phyloP scores from a whole-genome alignment of 2,113 vertebrate genomes.

The Channa maculata region DNA sequence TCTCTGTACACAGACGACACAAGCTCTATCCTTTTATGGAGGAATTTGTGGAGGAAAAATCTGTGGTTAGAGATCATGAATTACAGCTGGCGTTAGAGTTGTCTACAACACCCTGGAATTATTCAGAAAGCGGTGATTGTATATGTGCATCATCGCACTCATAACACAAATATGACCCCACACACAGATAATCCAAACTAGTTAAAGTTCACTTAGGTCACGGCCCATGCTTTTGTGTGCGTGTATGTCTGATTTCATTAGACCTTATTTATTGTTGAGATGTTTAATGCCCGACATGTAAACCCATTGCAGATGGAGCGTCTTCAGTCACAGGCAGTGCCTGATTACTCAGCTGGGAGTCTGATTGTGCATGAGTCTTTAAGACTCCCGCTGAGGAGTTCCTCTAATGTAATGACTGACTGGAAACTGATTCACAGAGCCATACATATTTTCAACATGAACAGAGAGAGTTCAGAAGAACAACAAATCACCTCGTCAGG shows the following conservation, averaged over 20 bases:
- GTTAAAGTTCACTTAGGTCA: conserved; percentile 48
- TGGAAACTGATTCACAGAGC: conserved; percentile 44
- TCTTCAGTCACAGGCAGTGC: conserved; percentile 38
- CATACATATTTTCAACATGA: not conserved
- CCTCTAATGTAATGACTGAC: conserved; percentile 25
- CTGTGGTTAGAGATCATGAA: conserved; percentile 45
- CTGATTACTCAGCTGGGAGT: conserved; percentile 46
- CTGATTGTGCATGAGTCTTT: not conserved
- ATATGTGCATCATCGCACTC: not conserved
- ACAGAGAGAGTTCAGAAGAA: too few relatives aligned
- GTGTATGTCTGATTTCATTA: conserved; percentile 16
- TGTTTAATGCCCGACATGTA: conserved; percentile 18
- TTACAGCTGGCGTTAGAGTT: conserved; percentile 10
- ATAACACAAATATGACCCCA: conserved; percentile 42
- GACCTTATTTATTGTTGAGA: conserved; percentile 23
- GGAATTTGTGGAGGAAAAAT: conserved; percentile 28
- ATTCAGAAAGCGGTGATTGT: not conserved
- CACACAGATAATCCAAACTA: conserved; percentile 57
- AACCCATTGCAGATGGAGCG: conserved; percentile 51
- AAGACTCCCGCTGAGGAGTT: conserved; percentile 40
- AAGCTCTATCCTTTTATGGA: conserved; percentile 19
- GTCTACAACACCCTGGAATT: conserved; percentile 21
- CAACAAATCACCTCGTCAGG: not conserved
- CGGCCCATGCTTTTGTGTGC: conserved; percentile 33
- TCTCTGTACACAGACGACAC: conserved; percentile 33